phyloP scores from a whole-genome alignment of 2,888 invertebrate species.

The Tricholauxania praeusta region DNA sequence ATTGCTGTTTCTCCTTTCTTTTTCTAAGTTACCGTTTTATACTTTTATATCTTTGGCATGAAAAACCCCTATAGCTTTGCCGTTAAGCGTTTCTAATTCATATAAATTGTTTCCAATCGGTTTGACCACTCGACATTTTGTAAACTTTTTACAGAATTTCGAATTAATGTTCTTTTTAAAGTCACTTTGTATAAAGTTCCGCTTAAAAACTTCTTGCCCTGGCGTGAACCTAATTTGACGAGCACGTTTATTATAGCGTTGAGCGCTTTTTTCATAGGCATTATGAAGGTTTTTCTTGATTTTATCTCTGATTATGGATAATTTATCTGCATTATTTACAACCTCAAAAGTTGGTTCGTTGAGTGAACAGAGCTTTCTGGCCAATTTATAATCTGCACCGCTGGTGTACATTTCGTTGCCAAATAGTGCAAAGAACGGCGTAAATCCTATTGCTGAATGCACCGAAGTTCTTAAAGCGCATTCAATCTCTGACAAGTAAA shows the following conservation, averaged over 20 bases:
- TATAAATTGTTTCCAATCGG: too few relatives aligned
- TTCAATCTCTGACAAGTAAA: constrained; percentile 1
- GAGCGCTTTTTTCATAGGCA: background rate
- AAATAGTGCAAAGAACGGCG: constrained; percentile 1
- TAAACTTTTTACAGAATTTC: too few relatives aligned
- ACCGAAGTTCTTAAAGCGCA: background rate
- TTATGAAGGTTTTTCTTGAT: background rate
- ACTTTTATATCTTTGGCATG: constrained; percentile 4
- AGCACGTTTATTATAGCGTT: background rate
- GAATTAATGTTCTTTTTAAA: constrained; percentile 14
- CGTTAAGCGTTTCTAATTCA: background rate
- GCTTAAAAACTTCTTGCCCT: constrained; percentile 7
- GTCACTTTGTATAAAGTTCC: constrained; percentile 10
- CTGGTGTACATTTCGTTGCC: background rate
- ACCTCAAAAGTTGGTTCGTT: background rate
- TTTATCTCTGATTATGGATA: background rate
- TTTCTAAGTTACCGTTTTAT: too few relatives aligned
- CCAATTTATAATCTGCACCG: background rate
- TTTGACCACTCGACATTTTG: background rate
- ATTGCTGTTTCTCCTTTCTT: too few relatives aligned
- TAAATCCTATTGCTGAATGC: background rate
- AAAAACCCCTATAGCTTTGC: background rate
- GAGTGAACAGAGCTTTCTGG: background rate
- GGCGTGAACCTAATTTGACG: background rate
- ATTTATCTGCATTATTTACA: too few relatives aligned